phyloP scores from a whole-genome alignment of 1,140 invertebrate genomes.

The Cotesia chilonis region DNA sequence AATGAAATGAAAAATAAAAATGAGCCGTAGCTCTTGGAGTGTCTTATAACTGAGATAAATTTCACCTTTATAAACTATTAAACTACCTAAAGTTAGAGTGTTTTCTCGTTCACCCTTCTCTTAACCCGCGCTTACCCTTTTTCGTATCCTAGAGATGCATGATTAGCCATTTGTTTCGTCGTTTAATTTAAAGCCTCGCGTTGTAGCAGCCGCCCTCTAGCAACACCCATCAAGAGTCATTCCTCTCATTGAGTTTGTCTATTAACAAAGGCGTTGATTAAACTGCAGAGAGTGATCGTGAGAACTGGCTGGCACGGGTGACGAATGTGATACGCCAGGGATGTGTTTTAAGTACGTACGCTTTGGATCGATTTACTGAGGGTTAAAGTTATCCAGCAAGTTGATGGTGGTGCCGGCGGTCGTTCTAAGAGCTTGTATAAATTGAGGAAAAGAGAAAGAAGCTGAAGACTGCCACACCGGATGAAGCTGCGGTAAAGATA shows the following conservation, averaged over 20 bases:
- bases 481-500: constrained; percentile 30
- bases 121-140: not conserved
- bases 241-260: constrained; percentile 59
- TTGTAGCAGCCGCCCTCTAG: constrained; percentile 39
- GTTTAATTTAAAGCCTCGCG: constrained; percentile 54
- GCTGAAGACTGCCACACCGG: constrained; percentile 44
- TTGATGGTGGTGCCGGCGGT: not conserved
- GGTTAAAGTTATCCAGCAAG: not conserved
- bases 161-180: constrained; percentile 62
- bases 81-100: not conserved
- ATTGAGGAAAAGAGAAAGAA: constrained; percentile 52
- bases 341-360: constrained; percentile 24
- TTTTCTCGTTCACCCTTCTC: not conserved
- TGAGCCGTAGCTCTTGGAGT: no score
- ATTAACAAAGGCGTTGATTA: constrained; percentile 62
- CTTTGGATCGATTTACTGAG: constrained; percentile 11
- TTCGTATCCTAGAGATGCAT: constrained; percentile 48
- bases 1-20: no score
- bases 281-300: constrained; percentile 48
- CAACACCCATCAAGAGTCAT: constrained; percentile 51
- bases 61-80: not conserved
- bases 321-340: constrained; percentile 49
- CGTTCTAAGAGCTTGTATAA: constrained; percentile 18
- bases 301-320: constrained; percentile 39
- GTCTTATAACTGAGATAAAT: no score